Percentiles rank a stretch among this genome's conserved stretches.
Conservation (phyloP, 2,888 invertebrate genomes). For the Heliconius sara region DNA sequence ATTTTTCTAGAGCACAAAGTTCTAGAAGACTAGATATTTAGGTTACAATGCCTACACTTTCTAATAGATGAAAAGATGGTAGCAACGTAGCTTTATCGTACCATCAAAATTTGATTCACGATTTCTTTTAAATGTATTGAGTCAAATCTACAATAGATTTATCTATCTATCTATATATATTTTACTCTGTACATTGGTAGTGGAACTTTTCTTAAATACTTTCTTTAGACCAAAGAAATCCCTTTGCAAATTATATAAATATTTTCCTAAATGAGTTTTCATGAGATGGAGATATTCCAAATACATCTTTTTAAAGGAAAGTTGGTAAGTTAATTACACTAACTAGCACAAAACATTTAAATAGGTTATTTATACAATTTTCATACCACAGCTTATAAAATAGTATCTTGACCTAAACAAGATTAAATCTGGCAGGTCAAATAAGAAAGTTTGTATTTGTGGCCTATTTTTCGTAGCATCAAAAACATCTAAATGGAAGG, state of each 20-base stretch:
- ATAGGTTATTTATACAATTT: conserved; percentile 8
- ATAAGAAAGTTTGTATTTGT: conserved; percentile 11
- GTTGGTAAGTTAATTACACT: not conserved
- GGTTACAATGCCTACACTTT: not conserved
- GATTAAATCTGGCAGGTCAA: conserved; percentile 22
- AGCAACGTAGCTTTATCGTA: not conserved
- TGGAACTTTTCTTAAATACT: too few species aligned
- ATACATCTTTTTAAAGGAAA: not conserved
- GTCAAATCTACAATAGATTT: too few species aligned
- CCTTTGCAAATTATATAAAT: not conserved
- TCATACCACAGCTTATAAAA: not conserved
- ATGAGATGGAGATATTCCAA: not conserved
- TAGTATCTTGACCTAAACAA: conserved; percentile 1
- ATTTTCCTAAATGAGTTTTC: not conserved
- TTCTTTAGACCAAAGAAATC: not conserved
- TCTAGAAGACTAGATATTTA: not conserved
- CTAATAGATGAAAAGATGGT: not conserved
- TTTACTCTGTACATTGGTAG: too few species aligned
- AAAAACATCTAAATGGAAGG: not conserved
- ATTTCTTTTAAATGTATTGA: too few species aligned
- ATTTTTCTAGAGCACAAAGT: not conserved
- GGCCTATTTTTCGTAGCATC: not conserved
- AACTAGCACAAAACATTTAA: not conserved
- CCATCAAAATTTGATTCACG: not conserved
- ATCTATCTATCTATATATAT: too few species aligned